Percentiles rank a stretch among this genome's conserved stretches.
Conservation (phyloP, 2,797 vertebrate species). For the Xenopus petersii region DNA sequence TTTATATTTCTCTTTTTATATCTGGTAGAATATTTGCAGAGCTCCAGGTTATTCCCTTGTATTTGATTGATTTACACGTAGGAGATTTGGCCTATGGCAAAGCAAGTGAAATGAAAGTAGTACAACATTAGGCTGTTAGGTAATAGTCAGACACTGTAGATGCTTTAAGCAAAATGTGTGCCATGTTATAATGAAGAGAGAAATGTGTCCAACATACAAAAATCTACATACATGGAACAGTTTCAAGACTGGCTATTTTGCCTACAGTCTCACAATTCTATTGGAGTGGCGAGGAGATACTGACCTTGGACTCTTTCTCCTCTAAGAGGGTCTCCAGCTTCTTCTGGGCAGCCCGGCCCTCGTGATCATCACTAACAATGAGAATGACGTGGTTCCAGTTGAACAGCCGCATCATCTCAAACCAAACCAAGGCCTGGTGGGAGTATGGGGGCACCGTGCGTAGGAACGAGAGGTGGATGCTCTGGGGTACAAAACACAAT, state of each 20-base stretch:
- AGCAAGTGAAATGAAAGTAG: constrained; percentile 97
- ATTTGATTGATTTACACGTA: constrained; percentile 84
- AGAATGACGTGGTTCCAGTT: constrained; percentile 98
- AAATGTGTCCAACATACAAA: constrained; percentile 89
- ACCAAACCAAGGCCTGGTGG: constrained; percentile 97
- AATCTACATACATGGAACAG: constrained; percentile 83
- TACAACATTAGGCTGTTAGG: constrained; percentile 83
- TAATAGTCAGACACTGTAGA: constrained; percentile 93
- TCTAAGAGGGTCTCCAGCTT: constrained; percentile 96
- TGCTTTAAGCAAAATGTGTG: constrained; percentile 85
- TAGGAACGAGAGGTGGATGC: constrained; percentile 96
- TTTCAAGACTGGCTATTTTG: constrained; percentile 52
- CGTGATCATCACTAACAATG: constrained; percentile 96
- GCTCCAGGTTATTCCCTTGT: constrained; percentile 94
- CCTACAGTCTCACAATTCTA: background rate
- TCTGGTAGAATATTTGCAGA: constrained; percentile 74
- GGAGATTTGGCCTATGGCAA: constrained; percentile 93
- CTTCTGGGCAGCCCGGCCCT: constrained; percentile 97
- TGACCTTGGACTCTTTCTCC: constrained; percentile 97
- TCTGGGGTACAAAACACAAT: constrained; percentile 68
- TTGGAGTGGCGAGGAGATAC: constrained; percentile 56
- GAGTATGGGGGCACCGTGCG: constrained; percentile 96
- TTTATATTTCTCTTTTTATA: too few species aligned
- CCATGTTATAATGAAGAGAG: constrained; percentile 94
- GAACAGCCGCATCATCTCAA: constrained; percentile 97